These are phyloP conservation scores for Misgurnus anguillicaudatus DNA, from an alignment of 2,113 vertebrate species.

Conservation along the genomic window DNA sequence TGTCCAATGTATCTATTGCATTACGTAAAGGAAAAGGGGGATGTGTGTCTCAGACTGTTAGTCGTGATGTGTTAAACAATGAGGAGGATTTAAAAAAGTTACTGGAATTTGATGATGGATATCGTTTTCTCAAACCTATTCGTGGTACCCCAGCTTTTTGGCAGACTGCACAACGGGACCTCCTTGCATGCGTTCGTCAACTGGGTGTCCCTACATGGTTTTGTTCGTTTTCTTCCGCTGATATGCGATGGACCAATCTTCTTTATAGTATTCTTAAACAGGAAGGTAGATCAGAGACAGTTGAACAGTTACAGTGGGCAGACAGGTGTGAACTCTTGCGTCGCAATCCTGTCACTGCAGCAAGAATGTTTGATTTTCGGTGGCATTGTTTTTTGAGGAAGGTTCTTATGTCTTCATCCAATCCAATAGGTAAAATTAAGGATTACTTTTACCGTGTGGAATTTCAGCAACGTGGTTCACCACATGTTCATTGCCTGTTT, in stretches of 20 bases:
- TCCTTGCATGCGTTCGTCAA: constrained; percentile 32
- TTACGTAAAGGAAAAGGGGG: not conserved
- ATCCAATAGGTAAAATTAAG: constrained; percentile 16
- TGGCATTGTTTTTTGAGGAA: constrained; percentile 1
- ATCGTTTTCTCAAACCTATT: constrained; percentile 40
- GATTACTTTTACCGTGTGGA: not conserved
- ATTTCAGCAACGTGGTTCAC: constrained; percentile 21
- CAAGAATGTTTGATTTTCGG: constrained; percentile 3
- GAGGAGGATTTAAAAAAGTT: not conserved
- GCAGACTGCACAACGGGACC: constrained; percentile 32
- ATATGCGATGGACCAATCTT: constrained; percentile 36
- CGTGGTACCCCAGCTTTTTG: constrained; percentile 15
- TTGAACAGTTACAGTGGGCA: not conserved
- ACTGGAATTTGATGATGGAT: constrained; percentile 32
- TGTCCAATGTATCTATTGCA: not conserved
- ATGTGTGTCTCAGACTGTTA: not conserved
- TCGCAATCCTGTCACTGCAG: not conserved
- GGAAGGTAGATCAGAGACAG: not conserved
- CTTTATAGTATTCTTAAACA: constrained; percentile 11
- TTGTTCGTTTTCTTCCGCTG: constrained; percentile 37
- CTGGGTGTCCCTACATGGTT: constrained; percentile 33
- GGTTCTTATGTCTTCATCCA: not conserved
- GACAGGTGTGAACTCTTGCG: not conserved
- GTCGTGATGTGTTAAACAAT: not conserved
- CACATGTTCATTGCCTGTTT: not conserved